Evolutionary conservation across 2,888 invertebrate genomes (phyloP).

Genomic region (Acheta domesticus): DNA sequence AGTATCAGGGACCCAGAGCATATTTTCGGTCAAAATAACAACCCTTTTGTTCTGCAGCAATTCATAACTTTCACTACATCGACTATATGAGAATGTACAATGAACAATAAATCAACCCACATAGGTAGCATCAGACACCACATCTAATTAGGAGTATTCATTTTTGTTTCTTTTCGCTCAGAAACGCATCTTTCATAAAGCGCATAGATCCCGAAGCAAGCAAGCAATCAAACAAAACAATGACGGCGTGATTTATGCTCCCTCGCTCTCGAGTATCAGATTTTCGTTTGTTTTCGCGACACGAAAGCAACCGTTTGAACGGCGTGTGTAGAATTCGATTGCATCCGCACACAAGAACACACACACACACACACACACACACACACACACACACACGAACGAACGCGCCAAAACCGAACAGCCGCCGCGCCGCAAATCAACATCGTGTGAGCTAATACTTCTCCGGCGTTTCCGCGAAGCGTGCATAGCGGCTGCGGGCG

Average conservation of each 20-base stretch:
- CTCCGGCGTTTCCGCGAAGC: too few species aligned
- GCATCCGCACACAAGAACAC: not conserved
- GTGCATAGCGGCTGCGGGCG: too few species aligned
- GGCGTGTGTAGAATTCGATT: not conserved
- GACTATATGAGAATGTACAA: too few species aligned
- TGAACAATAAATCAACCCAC: too few species aligned
- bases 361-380: constrained; percentile 21
- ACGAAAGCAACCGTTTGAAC: not conserved
- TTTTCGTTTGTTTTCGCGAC: constrained; percentile 2
- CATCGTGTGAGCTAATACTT: too few species aligned
- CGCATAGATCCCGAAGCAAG: not conserved
- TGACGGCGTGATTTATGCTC: too few species aligned
- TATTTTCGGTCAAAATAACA: too few species aligned
- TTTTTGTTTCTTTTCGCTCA: not conserved
- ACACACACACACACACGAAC: constrained; percentile 20
- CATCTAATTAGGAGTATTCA: not conserved
- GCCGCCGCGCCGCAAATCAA: too few species aligned
- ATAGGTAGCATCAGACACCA: not conserved
- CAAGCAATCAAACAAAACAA: not conserved
- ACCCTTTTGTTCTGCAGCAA: too few species aligned
- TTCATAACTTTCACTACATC: too few species aligned
- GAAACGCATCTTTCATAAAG: not conserved
- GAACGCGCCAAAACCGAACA: not conserved
- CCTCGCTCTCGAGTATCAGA: not conserved
- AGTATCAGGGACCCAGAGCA: too few species aligned